Evolutionary conservation across 2,797 vertebrate genomes (phyloP), one percentile per base, ranked within the genome.

Genomic region (Bothrops alternatus): DNA sequence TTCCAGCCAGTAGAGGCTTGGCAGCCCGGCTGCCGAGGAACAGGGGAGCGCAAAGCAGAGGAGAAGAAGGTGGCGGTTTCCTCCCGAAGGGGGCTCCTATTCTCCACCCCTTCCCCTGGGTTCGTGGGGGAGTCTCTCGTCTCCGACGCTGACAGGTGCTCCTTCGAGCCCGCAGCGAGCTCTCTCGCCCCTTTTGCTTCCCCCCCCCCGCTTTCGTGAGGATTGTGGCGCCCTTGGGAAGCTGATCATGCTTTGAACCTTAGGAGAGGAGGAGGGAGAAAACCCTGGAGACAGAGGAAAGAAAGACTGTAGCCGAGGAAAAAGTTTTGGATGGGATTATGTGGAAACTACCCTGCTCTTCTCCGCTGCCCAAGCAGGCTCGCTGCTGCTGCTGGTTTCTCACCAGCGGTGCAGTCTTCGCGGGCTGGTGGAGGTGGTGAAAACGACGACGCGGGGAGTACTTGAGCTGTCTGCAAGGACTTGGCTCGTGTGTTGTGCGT

Each of bases 251-350:
- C 96, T 97, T 97, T 97, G 94, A 97, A 96, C 95, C 90, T 95
- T 94, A 87, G 61, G 42, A 14, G 65, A 25, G 53, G 0, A 92
- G 57, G 94, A 93, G 87, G 95, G 63, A 95, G 88, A 87, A 60
- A 97, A 96, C 96, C 95, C 96, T 96, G 95, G 97, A 96, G 98
- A 97, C 97, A 95, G 95, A 95, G 96, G 53, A 42, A 86, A 95
- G 96, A 95, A 97, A 95, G 96, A 96, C 96, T 94, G 93, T 95
- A 94, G 96, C 20, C 23, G 61, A 20, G 25, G 60, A 47, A 28
- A 97, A 97, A 97, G 96, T 97, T 97, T 97, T 98, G 97, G 97
- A 98, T 98, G 98, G 98, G 98, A 99, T 98, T 98, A 99, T 99
- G 99, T 98, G 98, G 99, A 98, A 98, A 98, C 98, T 97, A 98